Base-by-base conservation (phyloP, 2,797 vertebrate genomes). In the Chaunax sp. region DNA sequence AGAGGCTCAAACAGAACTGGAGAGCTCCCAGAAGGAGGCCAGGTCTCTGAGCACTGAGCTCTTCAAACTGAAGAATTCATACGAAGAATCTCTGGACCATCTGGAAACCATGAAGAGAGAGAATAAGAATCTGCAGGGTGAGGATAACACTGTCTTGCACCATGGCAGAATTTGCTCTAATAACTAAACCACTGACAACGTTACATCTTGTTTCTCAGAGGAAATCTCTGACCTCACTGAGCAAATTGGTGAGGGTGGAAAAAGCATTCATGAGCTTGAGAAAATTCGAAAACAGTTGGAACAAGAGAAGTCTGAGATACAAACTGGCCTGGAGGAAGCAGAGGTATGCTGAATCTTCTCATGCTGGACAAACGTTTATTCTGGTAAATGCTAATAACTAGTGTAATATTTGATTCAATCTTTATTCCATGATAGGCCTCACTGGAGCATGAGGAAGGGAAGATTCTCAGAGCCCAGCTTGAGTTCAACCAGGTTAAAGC, bases 401-500 rank as follows among this genome's bases (percentile, higher is more conserved):
- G 6, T 22, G 0, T 5, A 5, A 11, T 12, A 1, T 40, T 37
- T 49, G 0, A 25, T 19, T 37, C 14, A 55, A 28, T 26, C 9
- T 22, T 15, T 30, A 19, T 38, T 33, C 52, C 4, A 43, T 56
- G 2, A 41, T 0, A 87, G 92, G 91, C 86, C 14, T 80, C 93
- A 1, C 37, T 94, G 69, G 96, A 97, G 64, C 96, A 96, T 0
- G 95, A 96, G 33, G 95, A 96, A 40, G 95, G 95, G 1, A 96
- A 96, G 84, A 96, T 96, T 75, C 82, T 96, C 22, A 90, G 95
- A 76, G 90, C 92, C 1, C 96, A 96, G 74, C 90, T 96, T 23
- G 96, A 96, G 79, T 94, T 95, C 75, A 95, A 88, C 75, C 96
- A 97, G 79, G 82, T 93, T 14, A 96, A 96, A 81, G 94, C 94